Percentiles rank a stretch among this genome's conserved stretches.
Evolutionary conservation across 2,113 vertebrate species (phyloP).

Genomic region (Hepsetus odoe): DNA sequence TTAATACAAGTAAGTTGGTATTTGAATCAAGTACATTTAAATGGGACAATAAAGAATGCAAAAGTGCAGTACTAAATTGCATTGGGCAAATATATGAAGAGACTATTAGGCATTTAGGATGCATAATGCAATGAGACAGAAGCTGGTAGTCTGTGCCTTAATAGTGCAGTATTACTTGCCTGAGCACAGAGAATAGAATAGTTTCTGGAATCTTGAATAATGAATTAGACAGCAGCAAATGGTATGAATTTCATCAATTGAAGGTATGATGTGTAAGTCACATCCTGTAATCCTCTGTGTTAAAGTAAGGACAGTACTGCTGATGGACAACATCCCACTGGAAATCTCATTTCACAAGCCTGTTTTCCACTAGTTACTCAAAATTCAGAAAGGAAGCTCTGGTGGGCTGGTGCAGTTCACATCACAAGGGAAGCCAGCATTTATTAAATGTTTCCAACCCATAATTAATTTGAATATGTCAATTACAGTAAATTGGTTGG

Average conservation of each 20-base stretch:
- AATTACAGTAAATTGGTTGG: slow-evolving; percentile 50
- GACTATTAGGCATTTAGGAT: neutral
- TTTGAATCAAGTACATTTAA: no score
- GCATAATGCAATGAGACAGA: neutral
- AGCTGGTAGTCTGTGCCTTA: neutral
- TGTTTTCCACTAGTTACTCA: neutral
- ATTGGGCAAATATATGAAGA: neutral
- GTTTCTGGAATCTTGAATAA: neutral
- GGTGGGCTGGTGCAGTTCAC: slow-evolving; percentile 19
- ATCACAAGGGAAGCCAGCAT: slow-evolving; percentile 16
- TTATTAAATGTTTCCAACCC: slow-evolving; percentile 47
- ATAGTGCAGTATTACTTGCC: neutral
- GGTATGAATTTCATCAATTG: slow-evolving; percentile 1
- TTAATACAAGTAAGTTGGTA: no score
- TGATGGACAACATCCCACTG: slow-evolving; percentile 2
- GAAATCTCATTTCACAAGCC: neutral
- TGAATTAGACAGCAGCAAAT: neutral
- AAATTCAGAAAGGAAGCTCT: neutral
- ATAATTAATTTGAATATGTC: slow-evolving; percentile 55
- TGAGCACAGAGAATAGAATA: neutral
- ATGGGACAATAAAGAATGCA: neutral
- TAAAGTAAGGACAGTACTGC: neutral
- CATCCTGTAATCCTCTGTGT: neutral
- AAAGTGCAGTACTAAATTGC: neutral
- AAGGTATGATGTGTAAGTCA: neutral